phyloP scores from a whole-genome alignment of 2,113 vertebrate genomes.

The Hiodon alosoides region DNA sequence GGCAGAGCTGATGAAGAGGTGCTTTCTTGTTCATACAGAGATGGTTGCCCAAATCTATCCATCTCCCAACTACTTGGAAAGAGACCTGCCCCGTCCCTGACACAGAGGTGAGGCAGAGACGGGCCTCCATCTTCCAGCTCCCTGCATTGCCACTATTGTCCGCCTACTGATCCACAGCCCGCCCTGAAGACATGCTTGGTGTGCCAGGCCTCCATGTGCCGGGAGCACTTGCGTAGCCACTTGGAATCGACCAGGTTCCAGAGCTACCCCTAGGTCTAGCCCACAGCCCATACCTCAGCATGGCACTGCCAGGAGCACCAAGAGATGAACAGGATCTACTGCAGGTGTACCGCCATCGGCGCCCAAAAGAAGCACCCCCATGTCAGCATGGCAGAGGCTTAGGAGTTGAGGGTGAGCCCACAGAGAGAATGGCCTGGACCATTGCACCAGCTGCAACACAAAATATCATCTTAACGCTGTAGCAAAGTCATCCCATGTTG shows the following conservation, averaged over 20 bases:
- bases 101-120: background rate
- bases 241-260: conserved; percentile 62
- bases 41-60: background rate
- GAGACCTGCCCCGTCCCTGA: background rate
- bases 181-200: conserved; percentile 71
- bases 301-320: conserved; percentile 69
- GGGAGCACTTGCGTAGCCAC: conserved; percentile 61
- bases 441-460: background rate
- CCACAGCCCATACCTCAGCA: conserved; percentile 55
- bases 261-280: conserved; percentile 63
- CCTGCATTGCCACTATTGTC: conserved; percentile 64
- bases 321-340: conserved; percentile 72
- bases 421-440: background rate
- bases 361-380: conserved; percentile 59
- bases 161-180: conserved; percentile 25
- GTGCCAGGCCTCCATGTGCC: conserved; percentile 71
- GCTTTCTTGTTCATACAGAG: background rate
- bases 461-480: background rate
- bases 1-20: background rate
- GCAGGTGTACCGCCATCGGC: conserved; percentile 65
- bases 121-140: background rate
- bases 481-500: no score
- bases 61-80: background rate
- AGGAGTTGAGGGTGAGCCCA: conserved; percentile 60
- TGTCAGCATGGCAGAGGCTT: conserved; percentile 63